A percentile compares a stretch with the other conserved stretches of the same genome.
Evolutionary conservation across 2,888 invertebrate genomes (phyloP).

Genomic region (Cheilosia vernalis): DNA sequence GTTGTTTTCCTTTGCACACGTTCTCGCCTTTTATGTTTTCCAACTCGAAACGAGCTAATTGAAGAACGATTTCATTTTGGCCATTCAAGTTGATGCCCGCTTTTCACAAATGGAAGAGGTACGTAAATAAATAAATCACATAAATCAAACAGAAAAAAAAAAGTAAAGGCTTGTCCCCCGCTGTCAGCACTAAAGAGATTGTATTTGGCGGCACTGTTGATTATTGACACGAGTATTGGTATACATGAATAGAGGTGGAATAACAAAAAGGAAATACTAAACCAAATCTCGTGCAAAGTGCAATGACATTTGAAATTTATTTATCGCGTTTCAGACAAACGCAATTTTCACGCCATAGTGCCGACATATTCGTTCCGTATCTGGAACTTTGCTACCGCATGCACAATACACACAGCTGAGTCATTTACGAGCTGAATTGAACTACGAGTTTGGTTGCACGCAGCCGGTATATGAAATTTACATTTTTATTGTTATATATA

Average conservation of each 20-base stretch:
- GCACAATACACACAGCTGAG: conserved; percentile 22
- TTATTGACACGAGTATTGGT: too few relatives aligned
- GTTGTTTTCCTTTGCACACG: neutral
- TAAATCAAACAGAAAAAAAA: conserved; percentile 9
- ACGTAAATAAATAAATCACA: conserved; percentile 48
- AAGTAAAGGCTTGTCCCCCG: neutral
- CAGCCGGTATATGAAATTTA: conserved; percentile 44
- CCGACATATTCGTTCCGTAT: conserved; percentile 44
- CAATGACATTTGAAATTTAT: conserved; percentile 52
- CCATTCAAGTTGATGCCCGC: conserved; percentile 32
- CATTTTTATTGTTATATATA: conserved; percentile 49
- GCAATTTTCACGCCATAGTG: conserved; percentile 26
- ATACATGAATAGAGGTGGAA: neutral
- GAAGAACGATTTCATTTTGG: conserved; percentile 17
- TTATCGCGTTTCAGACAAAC: conserved; percentile 50
- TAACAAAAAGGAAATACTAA: neutral
- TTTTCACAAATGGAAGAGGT: conserved; percentile 33
- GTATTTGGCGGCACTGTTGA: conserved; percentile 11
- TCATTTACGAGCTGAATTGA: conserved; percentile 34
- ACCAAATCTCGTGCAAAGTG: conserved; percentile 55
- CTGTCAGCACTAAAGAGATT: neutral
- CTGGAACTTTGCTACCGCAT: conserved; percentile 46
- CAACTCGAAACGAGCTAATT: conserved; percentile 12
- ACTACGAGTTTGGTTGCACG: conserved; percentile 35
- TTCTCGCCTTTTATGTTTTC: conserved; percentile 29